Evolutionary conservation across 2,888 invertebrate genomes (phyloP), one percentile per base, ranked within the genome.

Genomic region (Blera fallax): DNA sequence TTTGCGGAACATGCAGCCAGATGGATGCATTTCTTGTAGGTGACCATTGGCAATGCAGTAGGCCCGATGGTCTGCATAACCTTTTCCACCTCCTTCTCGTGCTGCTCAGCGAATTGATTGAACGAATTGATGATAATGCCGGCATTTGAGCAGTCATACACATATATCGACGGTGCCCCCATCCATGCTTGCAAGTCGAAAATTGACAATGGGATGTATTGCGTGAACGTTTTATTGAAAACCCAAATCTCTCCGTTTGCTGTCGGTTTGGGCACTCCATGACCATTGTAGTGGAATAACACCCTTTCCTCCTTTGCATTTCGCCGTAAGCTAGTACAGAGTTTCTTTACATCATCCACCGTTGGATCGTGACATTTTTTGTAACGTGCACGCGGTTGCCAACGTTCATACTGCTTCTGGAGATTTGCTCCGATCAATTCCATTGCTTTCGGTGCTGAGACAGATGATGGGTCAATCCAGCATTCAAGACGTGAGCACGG

Each of bases 111-210:
- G 93, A 98, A 98, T 88, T 95, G 95, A 90, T 96, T 95, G 92
- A 97, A 98, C 77, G 96, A 96, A 88, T 98, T 97, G 54, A 99
- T 95, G 89, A 99, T 98, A 88, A 98, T 96, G 80, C 99, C 99
- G 11, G 99, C 99, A 93, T 98, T 98, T 73, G 98, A 98, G 93
- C 99, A 99, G 93, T 99, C 99, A 93, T 98, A 99, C 21, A 99
- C 99, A 93, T 99, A 99, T 87, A 99, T 98, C 65, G 99, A 99
- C 0, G 99, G 99, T 76, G 98, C 96, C 72, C 98, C 98, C 98
- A 99, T 98, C 99, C 99, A 99, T 54, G 96, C 96, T 94, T 99
- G 99, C 79, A 99, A 94, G 93, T 99, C 99, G 93, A 98, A 99
- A 88, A 99, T 96, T 70, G 99, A 99, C 90, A 99, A 93, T 54